phyloP scores from a whole-genome alignment of 1,140 invertebrate species.

The Drosophila nikananu region DNA sequence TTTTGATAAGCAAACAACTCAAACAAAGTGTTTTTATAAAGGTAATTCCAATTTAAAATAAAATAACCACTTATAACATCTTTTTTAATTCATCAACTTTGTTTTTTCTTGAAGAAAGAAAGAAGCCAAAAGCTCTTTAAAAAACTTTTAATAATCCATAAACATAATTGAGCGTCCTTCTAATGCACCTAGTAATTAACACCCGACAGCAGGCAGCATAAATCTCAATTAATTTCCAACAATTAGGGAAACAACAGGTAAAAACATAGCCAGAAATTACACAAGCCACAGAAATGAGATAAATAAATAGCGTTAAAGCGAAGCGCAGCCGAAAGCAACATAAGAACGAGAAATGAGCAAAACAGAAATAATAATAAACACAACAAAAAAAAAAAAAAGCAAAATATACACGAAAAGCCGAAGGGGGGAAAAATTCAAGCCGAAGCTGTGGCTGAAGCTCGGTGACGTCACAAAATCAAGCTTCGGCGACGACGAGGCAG shows the following conservation, averaged over 20 bases:
- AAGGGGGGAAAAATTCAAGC: neutral
- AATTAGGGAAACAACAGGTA: constrained; percentile 22
- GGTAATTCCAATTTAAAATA: neutral
- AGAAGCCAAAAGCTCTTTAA: no score
- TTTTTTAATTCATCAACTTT: no score
- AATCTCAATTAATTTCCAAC: constrained; percentile 52
- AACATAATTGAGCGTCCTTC: constrained; percentile 32
- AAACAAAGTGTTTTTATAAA: neutral
- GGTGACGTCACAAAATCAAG: constrained; percentile 68
- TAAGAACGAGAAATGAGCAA: constrained; percentile 52
- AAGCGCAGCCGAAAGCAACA: constrained; percentile 32
- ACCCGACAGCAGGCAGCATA: constrained; percentile 16
- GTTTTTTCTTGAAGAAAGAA: neutral
- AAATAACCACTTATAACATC: no score
- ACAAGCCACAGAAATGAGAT: constrained; percentile 36
- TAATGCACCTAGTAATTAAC: constrained; percentile 35
- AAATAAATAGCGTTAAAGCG: constrained; percentile 50
- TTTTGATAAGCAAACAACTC: no score
- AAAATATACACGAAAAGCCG: neutral
- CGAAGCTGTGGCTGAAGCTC: constrained; percentile 51
- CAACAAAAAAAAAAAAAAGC: constrained; percentile 4
- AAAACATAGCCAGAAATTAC: constrained; percentile 37
- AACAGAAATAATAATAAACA: constrained; percentile 26
- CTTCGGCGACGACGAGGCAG: constrained; percentile 15
- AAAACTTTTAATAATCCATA: neutral